phyloP scores from a whole-genome alignment of 2,113 vertebrate genomes.

The Psettodes erumei region DNA sequence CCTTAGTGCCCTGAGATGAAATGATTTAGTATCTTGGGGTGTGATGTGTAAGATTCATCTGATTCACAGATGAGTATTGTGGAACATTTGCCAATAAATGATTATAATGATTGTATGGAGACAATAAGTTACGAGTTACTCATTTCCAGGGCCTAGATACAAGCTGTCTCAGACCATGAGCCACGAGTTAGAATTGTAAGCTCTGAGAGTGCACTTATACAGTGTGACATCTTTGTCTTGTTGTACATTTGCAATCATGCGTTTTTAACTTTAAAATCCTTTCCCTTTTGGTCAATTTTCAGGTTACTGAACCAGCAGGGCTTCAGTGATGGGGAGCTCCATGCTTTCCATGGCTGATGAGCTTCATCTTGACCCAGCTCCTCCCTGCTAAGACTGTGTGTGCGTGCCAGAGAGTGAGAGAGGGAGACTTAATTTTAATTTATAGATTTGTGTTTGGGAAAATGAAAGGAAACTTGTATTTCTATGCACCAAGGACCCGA shows the following conservation, averaged over 20 bases:
- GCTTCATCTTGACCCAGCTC: not conserved
- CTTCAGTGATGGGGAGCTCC: slow-evolving; percentile 78
- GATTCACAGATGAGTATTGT: too few species aligned
- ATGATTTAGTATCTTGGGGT: too few species aligned
- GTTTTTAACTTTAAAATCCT: not conserved
- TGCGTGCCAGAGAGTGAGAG: not conserved
- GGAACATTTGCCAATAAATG: too few species aligned
- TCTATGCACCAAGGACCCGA: slow-evolving; percentile 49
- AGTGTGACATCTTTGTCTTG: not conserved
- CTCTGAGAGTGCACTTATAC: too few species aligned
- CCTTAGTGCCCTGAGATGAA: too few species aligned
- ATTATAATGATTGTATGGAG: too few species aligned
- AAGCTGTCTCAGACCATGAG: too few species aligned
- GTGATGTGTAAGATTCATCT: too few species aligned
- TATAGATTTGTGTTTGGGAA: slow-evolving; percentile 5
- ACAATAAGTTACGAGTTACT: too few species aligned
- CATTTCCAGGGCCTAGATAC: too few species aligned
- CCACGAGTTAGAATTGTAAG: too few species aligned
- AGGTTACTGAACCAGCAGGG: slow-evolving; percentile 80
- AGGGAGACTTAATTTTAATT: not conserved
- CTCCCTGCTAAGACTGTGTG: slow-evolving; percentile 1
- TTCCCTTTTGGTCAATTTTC: not conserved
- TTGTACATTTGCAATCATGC: not conserved
- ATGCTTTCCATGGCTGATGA: slow-evolving; percentile 79
- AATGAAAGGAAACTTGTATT: slow-evolving; percentile 30